A percentile compares a stretch with the other conserved stretches of the same genome.
Conservation (phyloP, 2,888 invertebrate species). For the Apamea monoglypha region DNA sequence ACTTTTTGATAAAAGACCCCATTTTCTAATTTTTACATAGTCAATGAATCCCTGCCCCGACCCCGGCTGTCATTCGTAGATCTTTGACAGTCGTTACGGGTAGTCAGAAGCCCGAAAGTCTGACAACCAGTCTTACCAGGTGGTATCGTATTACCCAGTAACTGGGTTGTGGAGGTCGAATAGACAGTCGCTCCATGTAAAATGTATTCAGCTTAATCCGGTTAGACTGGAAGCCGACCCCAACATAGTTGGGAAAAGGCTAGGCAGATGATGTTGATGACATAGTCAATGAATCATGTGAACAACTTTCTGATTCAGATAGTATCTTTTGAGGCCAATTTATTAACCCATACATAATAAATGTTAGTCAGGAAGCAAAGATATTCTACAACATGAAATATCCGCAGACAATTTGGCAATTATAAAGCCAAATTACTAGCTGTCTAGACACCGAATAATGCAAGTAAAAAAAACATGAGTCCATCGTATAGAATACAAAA, state of each 20-base stretch:
- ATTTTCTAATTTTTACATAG: not conserved
- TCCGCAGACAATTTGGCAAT: not conserved
- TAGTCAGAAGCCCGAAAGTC: no score
- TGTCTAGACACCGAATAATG: conserved; percentile 11
- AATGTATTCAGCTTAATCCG: not conserved
- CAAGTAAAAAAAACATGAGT: not conserved
- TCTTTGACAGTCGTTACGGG: not conserved
- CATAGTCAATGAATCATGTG: no score
- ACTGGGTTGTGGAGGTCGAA: not conserved
- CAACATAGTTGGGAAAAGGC: not conserved
- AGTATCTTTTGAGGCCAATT: not conserved
- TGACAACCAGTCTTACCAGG: no score
- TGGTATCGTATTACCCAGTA: not conserved
- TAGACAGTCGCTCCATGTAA: not conserved
- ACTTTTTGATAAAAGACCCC: not conserved
- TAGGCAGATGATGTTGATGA: no score
- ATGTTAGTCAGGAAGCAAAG: not conserved
- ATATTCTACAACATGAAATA: not conserved
- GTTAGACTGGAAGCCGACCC: not conserved
- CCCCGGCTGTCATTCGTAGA: not conserved
- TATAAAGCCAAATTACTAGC: no score
- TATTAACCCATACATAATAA: not conserved
- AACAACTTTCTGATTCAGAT: not conserved
- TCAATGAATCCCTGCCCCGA: no score
- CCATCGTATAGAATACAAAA: no score